Evolutionary conservation across 2,113 vertebrate species (phyloP).

Genomic region (Dryoscopus gambensis): DNA sequence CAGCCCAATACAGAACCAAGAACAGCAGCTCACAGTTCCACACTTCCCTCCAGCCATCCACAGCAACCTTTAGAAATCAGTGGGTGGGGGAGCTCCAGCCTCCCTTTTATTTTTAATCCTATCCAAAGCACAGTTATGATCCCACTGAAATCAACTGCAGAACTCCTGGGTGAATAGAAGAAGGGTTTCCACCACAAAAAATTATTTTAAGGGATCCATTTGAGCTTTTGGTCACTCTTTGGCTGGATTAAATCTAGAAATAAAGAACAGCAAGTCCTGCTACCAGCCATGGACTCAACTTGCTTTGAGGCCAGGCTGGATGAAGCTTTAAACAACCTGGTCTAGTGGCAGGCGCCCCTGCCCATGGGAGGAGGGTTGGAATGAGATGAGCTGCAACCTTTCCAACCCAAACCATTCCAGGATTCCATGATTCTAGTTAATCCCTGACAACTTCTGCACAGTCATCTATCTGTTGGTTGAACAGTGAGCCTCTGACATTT

Average conservation of each 20-base stretch:
- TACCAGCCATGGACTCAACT: not conserved
- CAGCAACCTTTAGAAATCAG: not conserved
- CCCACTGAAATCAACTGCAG: not conserved
- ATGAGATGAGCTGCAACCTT: not conserved
- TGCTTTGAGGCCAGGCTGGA: not conserved
- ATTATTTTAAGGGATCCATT: not conserved
- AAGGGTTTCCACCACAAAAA: not conserved
- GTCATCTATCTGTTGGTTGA: rapidly evolving
- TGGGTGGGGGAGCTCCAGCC: rapidly evolving
- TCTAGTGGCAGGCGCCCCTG: not conserved
- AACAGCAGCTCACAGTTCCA: not conserved
- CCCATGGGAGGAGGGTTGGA: not conserved
- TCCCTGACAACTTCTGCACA: not conserved
- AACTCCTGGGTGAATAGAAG: not conserved
- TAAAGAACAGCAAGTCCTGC: not conserved
- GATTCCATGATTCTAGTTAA: not conserved
- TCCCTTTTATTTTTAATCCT: not conserved
- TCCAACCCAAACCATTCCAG: not conserved
- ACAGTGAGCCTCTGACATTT: not conserved
- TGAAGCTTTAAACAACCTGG: not conserved
- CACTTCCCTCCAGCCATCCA: not conserved
- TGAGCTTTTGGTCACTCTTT: not conserved
- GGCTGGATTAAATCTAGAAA: not conserved
- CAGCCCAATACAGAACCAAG: not conserved
- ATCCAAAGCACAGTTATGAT: not conserved